Conservation (phyloP, 2,888 invertebrate genomes). For the Protula sp. region DNA sequence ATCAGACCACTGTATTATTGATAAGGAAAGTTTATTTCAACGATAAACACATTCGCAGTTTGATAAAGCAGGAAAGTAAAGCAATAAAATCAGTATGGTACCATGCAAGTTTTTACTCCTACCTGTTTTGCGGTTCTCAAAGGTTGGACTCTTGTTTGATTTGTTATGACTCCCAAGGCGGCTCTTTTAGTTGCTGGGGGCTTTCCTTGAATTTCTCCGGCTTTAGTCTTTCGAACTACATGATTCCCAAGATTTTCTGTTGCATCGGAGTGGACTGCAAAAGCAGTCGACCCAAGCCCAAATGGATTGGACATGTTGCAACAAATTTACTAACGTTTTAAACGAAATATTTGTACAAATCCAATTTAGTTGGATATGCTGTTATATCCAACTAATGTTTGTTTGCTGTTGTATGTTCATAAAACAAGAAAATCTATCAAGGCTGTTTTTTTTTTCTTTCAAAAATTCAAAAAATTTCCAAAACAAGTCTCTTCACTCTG, state of each 20-base stretch:
- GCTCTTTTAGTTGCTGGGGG: slow-evolving; percentile 2
- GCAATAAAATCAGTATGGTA: too few relatives aligned
- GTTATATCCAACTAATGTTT: too few relatives aligned
- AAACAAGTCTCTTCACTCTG: background rate
- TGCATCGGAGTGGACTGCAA: slow-evolving; percentile 1
- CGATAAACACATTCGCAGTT: too few relatives aligned
- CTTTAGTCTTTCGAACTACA: slow-evolving; percentile 1
- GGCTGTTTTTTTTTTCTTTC: too few relatives aligned
- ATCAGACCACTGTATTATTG: too few relatives aligned
- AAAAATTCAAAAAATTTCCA: background rate
- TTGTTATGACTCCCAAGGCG: slow-evolving; percentile 9
- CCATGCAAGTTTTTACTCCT: too few relatives aligned
- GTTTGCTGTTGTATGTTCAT: too few relatives aligned
- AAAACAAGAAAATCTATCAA: too few relatives aligned
- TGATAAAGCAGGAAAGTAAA: too few relatives aligned
- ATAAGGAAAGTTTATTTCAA: too few relatives aligned
- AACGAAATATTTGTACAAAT: too few relatives aligned
- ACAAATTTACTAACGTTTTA: too few relatives aligned
- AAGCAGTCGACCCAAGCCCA: background rate
- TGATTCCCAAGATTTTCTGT: background rate
- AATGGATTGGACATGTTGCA: slow-evolving; percentile 2
- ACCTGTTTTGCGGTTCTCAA: slow-evolving; percentile 8
- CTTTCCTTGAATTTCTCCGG: background rate
- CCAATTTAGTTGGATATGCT: background rate
- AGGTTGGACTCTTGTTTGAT: slow-evolving; percentile 6